Evolutionary conservation across 2,888 invertebrate genomes (phyloP).

Genomic region (Oscheius sp.): DNA sequence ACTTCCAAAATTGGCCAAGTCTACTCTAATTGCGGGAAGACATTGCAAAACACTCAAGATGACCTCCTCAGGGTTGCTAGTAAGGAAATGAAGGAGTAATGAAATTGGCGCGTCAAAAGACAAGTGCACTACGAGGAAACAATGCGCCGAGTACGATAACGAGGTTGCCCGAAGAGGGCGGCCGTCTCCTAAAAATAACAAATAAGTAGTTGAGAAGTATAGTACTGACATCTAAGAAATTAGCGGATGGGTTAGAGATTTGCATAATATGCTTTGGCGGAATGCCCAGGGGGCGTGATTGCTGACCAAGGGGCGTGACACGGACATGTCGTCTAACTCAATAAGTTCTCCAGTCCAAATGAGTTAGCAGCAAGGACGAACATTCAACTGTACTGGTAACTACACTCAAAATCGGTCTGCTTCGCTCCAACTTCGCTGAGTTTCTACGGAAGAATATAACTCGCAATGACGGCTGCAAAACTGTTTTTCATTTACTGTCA

Average conservation of each 20-base stretch:
- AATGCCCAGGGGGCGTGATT: slow-evolving; percentile 57
- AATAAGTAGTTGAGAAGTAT: not conserved
- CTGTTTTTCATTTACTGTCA: too few species aligned
- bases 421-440: not conserved
- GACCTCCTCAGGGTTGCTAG: slow-evolving; percentile 32
- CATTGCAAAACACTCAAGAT: slow-evolving; percentile 31
- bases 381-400: slow-evolving; percentile 15
- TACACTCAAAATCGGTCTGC: not conserved
- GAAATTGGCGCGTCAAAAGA: slow-evolving; percentile 38
- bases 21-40: slow-evolving; percentile 18
- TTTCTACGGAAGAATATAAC: too few species aligned
- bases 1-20: slow-evolving; percentile 24
- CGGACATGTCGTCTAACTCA: slow-evolving; percentile 37
- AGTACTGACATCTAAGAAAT: slow-evolving; percentile 41
- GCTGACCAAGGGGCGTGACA: slow-evolving; percentile 41
- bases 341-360: slow-evolving; percentile 38
- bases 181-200: slow-evolving; percentile 1
- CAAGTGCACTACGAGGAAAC: slow-evolving; percentile 32
- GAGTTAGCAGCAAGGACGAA: slow-evolving; percentile 32
- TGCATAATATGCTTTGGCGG: slow-evolving; percentile 62
- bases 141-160: slow-evolving; percentile 32
- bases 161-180: slow-evolving; percentile 1
- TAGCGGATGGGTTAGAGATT: slow-evolving; percentile 51
- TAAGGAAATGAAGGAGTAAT: slow-evolving; percentile 34
- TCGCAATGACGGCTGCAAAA: too few species aligned